Evolutionary conservation across 64 coral and sea anemone species (phyloP).

Genomic region (Montipora cactus): DNA sequence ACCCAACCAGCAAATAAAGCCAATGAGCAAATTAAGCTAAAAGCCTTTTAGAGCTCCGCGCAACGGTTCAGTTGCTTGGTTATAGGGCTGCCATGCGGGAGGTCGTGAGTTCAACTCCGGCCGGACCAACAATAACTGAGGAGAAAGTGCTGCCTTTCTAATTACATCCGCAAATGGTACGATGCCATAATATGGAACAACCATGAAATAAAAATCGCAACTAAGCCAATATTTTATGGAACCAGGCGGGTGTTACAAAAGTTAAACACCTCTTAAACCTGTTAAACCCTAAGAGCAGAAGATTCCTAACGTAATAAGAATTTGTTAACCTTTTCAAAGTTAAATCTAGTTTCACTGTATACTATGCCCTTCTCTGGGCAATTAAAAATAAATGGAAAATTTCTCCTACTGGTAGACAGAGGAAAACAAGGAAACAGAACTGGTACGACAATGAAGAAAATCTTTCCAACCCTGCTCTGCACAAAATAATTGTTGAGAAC

Average conservation of each 20-base stretch:
- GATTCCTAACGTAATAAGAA: not conserved
- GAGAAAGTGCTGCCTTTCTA: too few relatives aligned
- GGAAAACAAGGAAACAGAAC: not conserved
- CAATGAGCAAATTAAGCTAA: too few relatives aligned
- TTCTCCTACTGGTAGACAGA: not conserved
- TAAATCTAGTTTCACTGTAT: not conserved
- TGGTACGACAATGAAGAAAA: conserved; percentile 9
- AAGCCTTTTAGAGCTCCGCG: too few relatives aligned
- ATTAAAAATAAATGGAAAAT: not conserved
- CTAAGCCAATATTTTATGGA: not conserved
- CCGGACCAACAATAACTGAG: too few relatives aligned
- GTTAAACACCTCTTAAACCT: not conserved
- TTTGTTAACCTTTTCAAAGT: not conserved
- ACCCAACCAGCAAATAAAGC: too few relatives aligned
- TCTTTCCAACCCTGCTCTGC: not conserved
- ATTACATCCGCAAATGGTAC: too few relatives aligned
- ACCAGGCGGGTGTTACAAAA: not conserved
- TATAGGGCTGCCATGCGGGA: too few relatives aligned
- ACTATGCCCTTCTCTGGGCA: not conserved
- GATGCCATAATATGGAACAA: too few relatives aligned
- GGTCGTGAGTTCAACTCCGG: too few relatives aligned
- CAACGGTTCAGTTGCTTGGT: too few relatives aligned
- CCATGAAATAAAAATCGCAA: too few relatives aligned
- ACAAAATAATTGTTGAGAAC: conserved; percentile 2
- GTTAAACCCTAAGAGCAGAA: not conserved